phyloP scores from a whole-genome alignment of 1,140 invertebrate species.

The Drosophila fuyamai region DNA sequence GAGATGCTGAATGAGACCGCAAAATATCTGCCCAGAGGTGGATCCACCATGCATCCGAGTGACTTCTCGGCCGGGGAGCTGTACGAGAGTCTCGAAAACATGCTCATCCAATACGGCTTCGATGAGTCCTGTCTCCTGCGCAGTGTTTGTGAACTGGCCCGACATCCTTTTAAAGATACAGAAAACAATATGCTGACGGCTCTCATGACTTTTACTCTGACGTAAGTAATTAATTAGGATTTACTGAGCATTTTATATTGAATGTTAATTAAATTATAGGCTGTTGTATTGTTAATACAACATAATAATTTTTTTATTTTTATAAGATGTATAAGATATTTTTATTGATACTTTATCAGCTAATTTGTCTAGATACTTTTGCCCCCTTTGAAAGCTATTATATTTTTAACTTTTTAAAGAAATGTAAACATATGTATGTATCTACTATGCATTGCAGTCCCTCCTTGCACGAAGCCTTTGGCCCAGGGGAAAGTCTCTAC shows the following conservation, averaged over 20 bases:
- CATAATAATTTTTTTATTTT: too few relatives aligned
- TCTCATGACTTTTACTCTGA: slow-evolving; percentile 72
- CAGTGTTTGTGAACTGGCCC: slow-evolving; percentile 73
- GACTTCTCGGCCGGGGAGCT: slow-evolving; percentile 78
- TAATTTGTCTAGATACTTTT: too few relatives aligned
- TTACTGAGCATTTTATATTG: too few relatives aligned
- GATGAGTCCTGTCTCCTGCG: slow-evolving; percentile 73
- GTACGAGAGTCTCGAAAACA: slow-evolving; percentile 63
- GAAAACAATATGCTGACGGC: slow-evolving; percentile 69
- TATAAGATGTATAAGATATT: too few relatives aligned
- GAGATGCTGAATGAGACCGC: slow-evolving; percentile 50
- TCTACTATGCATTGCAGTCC: slow-evolving; percentile 50
- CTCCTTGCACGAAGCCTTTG: slow-evolving; percentile 73
- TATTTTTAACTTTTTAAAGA: too few relatives aligned
- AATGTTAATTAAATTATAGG: too few relatives aligned
- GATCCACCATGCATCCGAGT: slow-evolving; percentile 49
- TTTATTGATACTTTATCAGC: too few relatives aligned
- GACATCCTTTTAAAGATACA: slow-evolving; percentile 68
- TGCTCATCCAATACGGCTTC: slow-evolving; percentile 59
- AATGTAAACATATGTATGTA: too few relatives aligned
- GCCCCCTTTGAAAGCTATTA: too few relatives aligned
- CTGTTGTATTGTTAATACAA: too few relatives aligned
- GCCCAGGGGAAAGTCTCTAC: slow-evolving; percentile 56
- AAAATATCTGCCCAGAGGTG: slow-evolving; percentile 46
- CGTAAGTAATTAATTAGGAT: slow-evolving; percentile 43